Evolutionary conservation across 2,113 vertebrate genomes (phyloP), one percentile per base, ranked within the genome.

Genomic region (Pteronura brasiliensis): DNA sequence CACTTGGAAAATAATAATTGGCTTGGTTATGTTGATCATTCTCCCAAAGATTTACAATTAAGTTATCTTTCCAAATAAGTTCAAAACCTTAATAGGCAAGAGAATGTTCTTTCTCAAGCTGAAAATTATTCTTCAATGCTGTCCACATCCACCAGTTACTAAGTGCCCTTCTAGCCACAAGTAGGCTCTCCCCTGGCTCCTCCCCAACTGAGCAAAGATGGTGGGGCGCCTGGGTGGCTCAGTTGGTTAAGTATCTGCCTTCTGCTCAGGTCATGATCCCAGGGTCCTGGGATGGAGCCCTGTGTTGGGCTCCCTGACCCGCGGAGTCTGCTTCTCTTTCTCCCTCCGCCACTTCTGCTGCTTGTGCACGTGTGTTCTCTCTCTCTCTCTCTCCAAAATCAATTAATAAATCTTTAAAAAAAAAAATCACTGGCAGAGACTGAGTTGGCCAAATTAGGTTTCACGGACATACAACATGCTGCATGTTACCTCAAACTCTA

Each of bases 41-140:
- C 90, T 44, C 6, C n/a, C 31, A 34, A 21, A 81, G 12, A 90
- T 65, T 63, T 57, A 74, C 34, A 91, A 92, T 84, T 72, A 95
- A 93, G 23, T 27, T 57, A 71, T 61, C 18, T 31, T 90, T 96
- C 57, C 61, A 95, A 91, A 49, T 61, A 49, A 93, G n/a, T 59
- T 79, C 65, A 95, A n/a, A 93, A 80, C 29, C 9, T 95, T 20
- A 25, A 21, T 47, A 12, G 39, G 17, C 7, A 93, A 89, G 39
- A 93, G 92, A 93, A 25, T 39, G 3, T 47, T 36, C 65, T 88
- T 92, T 31, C 34, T 59, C 3, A 9, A 7, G 4, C n/a, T 95
- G 42, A 91, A 93, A 90, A 52, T 69, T 21, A 42, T 57, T 92
- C 7, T 77, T 71, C 42, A 47, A 34, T 6, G 13, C 9, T 92